Evolutionary conservation across 2,113 vertebrate genomes (phyloP), one percentile per base, ranked within the genome.

Genomic region (Pycnonotus jocosus): DNA sequence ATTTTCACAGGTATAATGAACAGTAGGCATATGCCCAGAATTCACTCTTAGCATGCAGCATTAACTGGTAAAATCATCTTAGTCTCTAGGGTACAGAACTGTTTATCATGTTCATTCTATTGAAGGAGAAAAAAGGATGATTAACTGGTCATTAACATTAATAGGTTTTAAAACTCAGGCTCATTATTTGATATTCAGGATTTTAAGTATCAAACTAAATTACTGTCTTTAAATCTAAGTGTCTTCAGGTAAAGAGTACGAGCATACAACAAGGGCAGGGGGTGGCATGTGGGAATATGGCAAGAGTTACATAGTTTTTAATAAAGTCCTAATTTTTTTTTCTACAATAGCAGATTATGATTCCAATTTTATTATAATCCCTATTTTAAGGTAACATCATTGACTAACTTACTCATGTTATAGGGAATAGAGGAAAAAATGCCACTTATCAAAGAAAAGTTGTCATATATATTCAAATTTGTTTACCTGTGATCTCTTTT

Each of bases 201-300:
- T 31, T 95, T 90, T 78, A 79, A 51, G 86, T 74, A 79, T 33
- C 51, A 76, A 71, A 60, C 23, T 82, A 70, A 83, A 71, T 64
- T n/a, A 47, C 33, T 3, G 1, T 61, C 27, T 76, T 80, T 64
- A 86, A 90, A 78, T 78, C 47, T 44, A n/a, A 35, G 7, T n/a
- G 47, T 88, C 45, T 57, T 82, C 48, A 83, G 27, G 15, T 80
- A 84, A 56, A 37, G 50, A 48, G 19, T 71, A 30, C 60, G 35
- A 57, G 27, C 68, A 53, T 15, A 58, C 25, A 2, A 9, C 4
- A 8, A 3, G 1, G 1, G 38, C 38, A 38, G 38, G 2, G 7
- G 6, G 5, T 51, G 30, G 8, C 35, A 25, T 14, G 10, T 80
- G 37, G 33, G 40, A 69, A 57, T 72, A 57, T 53, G 16, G 10